Evolutionary conservation across 2,888 invertebrate genomes (phyloP), one percentile per base, ranked within the genome.

Genomic region (Leucophora obtusa): DNA sequence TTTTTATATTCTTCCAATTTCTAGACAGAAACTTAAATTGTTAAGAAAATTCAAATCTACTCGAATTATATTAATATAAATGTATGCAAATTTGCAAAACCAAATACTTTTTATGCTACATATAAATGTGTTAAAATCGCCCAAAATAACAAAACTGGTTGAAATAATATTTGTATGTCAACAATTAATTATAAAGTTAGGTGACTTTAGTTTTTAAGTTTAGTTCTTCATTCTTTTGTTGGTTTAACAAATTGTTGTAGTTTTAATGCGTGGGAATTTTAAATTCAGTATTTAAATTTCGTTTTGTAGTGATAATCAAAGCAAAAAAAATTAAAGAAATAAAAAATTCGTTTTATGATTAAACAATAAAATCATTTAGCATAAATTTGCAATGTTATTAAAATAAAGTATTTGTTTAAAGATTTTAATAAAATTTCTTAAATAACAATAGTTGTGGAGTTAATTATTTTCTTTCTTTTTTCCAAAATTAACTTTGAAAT

Each of bases 1-100:
- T 65, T 70, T 79, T 79, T 79, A 79, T 79, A 79, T 73, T 65
- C 18, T 53, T 28, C 4, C 5, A 28, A 63, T 38, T 7, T 1
- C 28, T 47, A 56, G 21, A 21, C 9, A 17, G 8, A 6, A 9
- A 21, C 17, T 5, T 3, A 28, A 53, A 60, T 35, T 60, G 4
- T 17, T 14, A 17, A 15, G 18, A 53, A 51, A 35, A n/a, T 43
- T 35, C 53, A 51, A 18, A 33, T 15, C 56, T 15, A 47, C 47
- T 56, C 47, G 33, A 63, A 33, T n/a, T n/a, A n/a, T 56, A 33
- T 56, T 38, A 38, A 38, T 14, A 38, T 38, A 2, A 7, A 35
- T 63, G 5, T 73, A 60, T 60, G 53, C 43, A 53, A 60, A 68
- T 68, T 68, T 10, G 17, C 33, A 59, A 28, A 43, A 71, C 50